Base-by-base conservation (phyloP, 1,140 invertebrate genomes). In the Globodera ellingtonae region DNA sequence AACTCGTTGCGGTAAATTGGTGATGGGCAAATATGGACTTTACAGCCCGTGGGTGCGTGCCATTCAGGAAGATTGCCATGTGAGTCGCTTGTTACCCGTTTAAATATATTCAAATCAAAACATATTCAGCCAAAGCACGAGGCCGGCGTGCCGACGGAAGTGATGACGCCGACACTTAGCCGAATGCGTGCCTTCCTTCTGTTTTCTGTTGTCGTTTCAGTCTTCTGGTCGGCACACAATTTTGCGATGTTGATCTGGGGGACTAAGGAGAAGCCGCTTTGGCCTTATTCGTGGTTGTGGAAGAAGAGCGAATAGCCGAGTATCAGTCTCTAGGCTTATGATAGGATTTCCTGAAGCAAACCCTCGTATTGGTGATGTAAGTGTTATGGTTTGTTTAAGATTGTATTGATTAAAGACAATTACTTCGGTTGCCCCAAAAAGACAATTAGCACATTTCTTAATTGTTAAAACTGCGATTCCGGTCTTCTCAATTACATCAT, bases 11-110 rank as follows among this genome's bases (percentile, higher is more conserved):
- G 87, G 87, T 21, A 84, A 88, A 21, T 81, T 88, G 47, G 87
- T 88, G 48, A 88, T 88, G 87, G 87, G 87, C 52, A 88, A 88
- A 80, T 88, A 88, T 66, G 87, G 87, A 18, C 85, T 88, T 15
- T 89, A 89, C 73, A 80, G 84, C 65, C 87, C 87, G 13, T 81
- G 82, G 44, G 79, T 89, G 21, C 83, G 82, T 50, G 82, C 82
- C 44, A 78, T 80, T 52, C 86, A 87, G 24, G 82, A 88, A 48
- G 80, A 73, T 48, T 86, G 81, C 78, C 73, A 75, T 13, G 86
- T 87, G 74, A 72, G 85, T 81, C 62, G 15, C 18, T 24, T 24
- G 5, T 79, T 4, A 50, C 35, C 24, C 35, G 47, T 15, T 59
- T n/a, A 44, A 75, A 35, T 52, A 21, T 0, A 21, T 24, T 75